phyloP scores from a whole-genome alignment of 2,113 vertebrate species.

The Nestor notabilis region DNA sequence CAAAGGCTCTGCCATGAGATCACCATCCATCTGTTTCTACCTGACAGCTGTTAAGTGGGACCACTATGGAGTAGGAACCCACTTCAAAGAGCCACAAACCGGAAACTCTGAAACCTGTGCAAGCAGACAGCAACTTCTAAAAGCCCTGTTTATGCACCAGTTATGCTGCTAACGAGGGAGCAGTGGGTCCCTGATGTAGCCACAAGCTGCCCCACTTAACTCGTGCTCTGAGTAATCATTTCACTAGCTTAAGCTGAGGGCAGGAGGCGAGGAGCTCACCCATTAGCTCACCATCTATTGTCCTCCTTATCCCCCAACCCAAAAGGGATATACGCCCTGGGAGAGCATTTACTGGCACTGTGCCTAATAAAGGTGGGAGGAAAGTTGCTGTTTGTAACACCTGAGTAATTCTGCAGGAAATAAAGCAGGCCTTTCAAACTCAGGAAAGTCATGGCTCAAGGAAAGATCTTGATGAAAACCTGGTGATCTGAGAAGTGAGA shows the following conservation, averaged over 20 bases:
- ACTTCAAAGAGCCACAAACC: neutral
- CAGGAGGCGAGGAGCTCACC: neutral
- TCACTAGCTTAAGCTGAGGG: too few relatives aligned
- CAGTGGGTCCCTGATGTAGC: neutral
- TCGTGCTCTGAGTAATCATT: neutral
- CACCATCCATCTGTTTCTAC: neutral
- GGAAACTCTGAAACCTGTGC: neutral
- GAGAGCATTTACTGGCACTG: neutral
- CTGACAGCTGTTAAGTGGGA: neutral
- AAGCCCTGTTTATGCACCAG: rapidly evolving
- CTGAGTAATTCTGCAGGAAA: neutral
- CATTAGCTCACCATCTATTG: neutral
- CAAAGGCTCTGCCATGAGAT: neutral
- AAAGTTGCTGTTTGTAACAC: rapidly evolving
- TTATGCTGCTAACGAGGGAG: neutral
- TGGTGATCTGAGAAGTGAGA: neutral
- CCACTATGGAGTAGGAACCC: neutral
- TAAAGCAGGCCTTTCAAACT: neutral
- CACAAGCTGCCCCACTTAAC: neutral
- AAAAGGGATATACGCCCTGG: neutral
- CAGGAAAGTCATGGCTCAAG: neutral
- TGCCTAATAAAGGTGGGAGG: neutral
- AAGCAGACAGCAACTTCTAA: neutral
- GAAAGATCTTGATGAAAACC: neutral
- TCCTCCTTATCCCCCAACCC: neutral